Evolutionary conservation across 2,113 vertebrate genomes (phyloP).

Genomic region (Odontesthes bonariensis): DNA sequence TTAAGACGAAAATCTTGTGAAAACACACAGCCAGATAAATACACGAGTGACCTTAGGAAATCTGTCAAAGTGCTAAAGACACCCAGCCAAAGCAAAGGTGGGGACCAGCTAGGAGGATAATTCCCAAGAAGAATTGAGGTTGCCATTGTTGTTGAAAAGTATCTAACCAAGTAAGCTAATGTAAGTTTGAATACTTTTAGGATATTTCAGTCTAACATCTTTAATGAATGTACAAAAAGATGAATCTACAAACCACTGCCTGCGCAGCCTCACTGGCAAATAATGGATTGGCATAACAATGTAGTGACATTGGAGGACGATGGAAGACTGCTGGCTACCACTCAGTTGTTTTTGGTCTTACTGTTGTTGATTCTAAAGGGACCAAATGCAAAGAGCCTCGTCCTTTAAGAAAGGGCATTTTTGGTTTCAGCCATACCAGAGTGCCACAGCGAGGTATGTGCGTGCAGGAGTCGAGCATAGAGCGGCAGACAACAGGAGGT

Average conservation of each 20-base stretch:
- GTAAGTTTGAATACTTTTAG: background rate
- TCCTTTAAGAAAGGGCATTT: background rate
- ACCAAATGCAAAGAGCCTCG: background rate
- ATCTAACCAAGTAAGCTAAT: too few relatives aligned
- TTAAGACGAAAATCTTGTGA: too few relatives aligned
- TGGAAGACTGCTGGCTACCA: too few relatives aligned
- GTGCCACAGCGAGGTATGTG: constrained; percentile 64
- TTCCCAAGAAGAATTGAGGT: too few relatives aligned
- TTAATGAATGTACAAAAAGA: too few relatives aligned
- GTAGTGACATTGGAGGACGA: background rate
- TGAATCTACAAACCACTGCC: too few relatives aligned
- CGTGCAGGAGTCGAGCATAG: constrained; percentile 71
- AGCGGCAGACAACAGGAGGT: constrained; percentile 75
- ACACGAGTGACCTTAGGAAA: too few relatives aligned
- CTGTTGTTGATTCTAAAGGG: background rate
- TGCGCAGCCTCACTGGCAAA: background rate
- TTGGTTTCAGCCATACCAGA: constrained; percentile 65
- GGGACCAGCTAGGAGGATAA: too few relatives aligned
- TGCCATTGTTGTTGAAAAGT: too few relatives aligned
- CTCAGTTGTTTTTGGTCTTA: background rate
- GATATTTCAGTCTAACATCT: background rate
- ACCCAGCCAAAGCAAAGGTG: too few relatives aligned
- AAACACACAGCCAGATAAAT: too few relatives aligned
- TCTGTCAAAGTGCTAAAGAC: too few relatives aligned
- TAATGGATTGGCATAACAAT: background rate